These are phyloP conservation scores for Podotricha telesiphe DNA, from an alignment of 2,888 invertebrate genomes.

Conservation along the genomic window DNA sequence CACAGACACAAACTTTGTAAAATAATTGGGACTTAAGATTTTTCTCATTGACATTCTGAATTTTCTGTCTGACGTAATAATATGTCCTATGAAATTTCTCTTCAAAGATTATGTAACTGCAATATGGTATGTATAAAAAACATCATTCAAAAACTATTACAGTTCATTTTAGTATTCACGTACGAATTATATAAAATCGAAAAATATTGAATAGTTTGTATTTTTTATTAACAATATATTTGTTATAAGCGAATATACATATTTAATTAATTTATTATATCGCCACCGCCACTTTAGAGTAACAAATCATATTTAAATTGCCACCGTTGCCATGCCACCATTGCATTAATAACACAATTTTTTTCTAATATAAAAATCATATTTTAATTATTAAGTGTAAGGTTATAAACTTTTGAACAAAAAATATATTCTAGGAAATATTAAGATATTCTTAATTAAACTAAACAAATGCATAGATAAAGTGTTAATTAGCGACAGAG, in stretches of 20 bases:
- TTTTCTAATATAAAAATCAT: not conserved
- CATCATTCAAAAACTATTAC: too few species aligned
- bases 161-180: too few species aligned
- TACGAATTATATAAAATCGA: too few species aligned
- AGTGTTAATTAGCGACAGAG: not conserved
- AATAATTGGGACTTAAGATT: not conserved
- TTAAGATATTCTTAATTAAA: not conserved
- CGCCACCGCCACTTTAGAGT: too few species aligned
- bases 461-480: not conserved
- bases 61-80: not conserved
- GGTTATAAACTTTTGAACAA: not conserved
- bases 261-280: too few species aligned
- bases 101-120: not conserved
- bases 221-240: too few species aligned
- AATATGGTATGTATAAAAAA: too few species aligned
- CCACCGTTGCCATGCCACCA: too few species aligned
- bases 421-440: not conserved
- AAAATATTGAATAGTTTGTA: too few species aligned
- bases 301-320: too few species aligned
- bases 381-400: not conserved
- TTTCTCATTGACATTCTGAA: slow-evolving; percentile 15
- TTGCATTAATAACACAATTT: too few species aligned
- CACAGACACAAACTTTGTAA: not conserved
- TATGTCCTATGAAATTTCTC: slow-evolving; percentile 1
- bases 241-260: too few species aligned